Conservation (phyloP, 2,888 invertebrate genomes). For the Drosophila austrosaltans region DNA sequence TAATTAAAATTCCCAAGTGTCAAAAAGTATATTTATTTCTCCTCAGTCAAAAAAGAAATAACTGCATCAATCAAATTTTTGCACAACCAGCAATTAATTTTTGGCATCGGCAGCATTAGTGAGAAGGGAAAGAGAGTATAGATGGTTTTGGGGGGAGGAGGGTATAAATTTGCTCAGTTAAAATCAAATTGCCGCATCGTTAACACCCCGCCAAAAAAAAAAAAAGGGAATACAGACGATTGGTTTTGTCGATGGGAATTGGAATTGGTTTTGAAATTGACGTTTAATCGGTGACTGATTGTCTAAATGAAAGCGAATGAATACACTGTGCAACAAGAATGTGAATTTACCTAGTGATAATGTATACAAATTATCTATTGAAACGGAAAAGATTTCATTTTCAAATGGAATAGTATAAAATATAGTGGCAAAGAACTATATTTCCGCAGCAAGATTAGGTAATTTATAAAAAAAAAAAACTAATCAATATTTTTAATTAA, state of each 20-base stretch:
- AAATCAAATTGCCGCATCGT: constrained; percentile 48
- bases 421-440: too few species aligned
- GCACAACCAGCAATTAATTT: constrained; percentile 51
- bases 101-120: constrained; percentile 11
- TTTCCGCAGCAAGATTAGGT: too few species aligned
- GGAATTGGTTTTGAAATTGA: constrained; percentile 21
- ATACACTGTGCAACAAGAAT: background rate
- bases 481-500: too few species aligned
- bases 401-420: too few species aligned
- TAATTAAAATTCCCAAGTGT: constrained; percentile 70
- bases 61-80: constrained; percentile 67
- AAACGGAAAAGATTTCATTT: too few species aligned
- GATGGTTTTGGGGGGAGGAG: background rate
- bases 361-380: too few species aligned
- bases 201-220: constrained; percentile 45
- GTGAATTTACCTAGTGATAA: background rate
- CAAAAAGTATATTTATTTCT: constrained; percentile 47
- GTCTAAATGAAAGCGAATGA: constrained; percentile 16
- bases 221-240: constrained; percentile 35
- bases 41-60: constrained; percentile 22
- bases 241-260: constrained; percentile 30
- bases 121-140: background rate
- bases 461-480: too few species aligned
- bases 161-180: constrained; percentile 25
- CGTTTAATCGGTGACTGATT: constrained; percentile 49